A percentile compares a stretch with the other conserved stretches of the same genome.
Conservation (phyloP, 2,888 invertebrate genomes). For the Brenthis hecate region DNA sequence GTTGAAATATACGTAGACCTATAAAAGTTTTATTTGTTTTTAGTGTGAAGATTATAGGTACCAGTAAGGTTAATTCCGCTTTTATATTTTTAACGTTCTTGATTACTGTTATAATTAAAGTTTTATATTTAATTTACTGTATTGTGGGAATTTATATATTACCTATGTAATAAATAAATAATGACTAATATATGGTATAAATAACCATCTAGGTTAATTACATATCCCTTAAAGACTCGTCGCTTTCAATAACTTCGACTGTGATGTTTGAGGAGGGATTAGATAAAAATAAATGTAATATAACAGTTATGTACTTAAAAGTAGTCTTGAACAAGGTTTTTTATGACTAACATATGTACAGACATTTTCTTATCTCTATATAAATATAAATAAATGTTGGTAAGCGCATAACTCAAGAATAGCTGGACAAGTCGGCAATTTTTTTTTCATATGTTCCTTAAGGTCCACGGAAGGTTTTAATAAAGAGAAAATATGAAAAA, state of each 20-base stretch:
- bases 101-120: not conserved
- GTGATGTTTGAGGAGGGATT: constrained; percentile 70
- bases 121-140: no score
- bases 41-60: constrained; percentile 6
- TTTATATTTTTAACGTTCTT: constrained; percentile 11
- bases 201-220: not conserved
- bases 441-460: no score
- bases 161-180: not conserved
- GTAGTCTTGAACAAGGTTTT: constrained; percentile 3
- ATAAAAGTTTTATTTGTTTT: constrained; percentile 26
- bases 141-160: not conserved
- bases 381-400: no score
- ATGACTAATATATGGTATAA: not conserved
- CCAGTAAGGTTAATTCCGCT: constrained; percentile 2
- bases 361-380: not conserved
- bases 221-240: constrained; percentile 62
- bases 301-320: constrained; percentile 4
- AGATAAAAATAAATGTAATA: constrained; percentile 39
- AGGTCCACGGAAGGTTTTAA: no score
- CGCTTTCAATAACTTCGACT: constrained; percentile 48
- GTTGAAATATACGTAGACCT: constrained; percentile 13
- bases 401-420: no score
- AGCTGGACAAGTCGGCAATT: no score
- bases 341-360: constrained; percentile 12
- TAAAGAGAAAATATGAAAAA: no score